Evolutionary conservation across 2,113 vertebrate species (phyloP).

Genomic region (Dasyprocta punctata): DNA sequence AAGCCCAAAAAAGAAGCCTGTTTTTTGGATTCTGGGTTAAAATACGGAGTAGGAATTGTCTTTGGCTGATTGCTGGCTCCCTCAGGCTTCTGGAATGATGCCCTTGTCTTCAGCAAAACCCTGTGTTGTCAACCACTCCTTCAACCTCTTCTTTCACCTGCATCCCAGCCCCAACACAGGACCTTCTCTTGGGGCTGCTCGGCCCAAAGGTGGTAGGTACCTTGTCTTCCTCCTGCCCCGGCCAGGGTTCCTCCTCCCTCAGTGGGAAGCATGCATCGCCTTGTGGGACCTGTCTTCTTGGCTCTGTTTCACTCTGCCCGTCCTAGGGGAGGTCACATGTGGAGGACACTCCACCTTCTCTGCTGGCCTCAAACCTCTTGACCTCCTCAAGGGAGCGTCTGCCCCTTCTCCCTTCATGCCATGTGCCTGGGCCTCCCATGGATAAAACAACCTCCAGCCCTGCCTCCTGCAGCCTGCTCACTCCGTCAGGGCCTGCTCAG

Average conservation of each 20-base stretch:
- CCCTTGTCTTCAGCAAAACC: background rate
- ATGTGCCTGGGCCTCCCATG: background rate
- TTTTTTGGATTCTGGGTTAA: background rate
- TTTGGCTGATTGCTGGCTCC: background rate
- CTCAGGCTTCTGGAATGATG: background rate
- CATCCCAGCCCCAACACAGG: rapidly evolving
- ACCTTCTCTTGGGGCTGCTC: background rate
- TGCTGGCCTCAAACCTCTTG: background rate
- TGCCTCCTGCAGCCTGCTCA: background rate
- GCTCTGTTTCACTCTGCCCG: background rate
- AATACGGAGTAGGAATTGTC: background rate
- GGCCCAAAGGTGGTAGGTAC: background rate
- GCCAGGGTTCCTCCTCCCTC: background rate
- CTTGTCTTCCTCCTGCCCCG: background rate
- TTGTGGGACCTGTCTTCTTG: background rate
- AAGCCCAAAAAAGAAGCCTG: background rate
- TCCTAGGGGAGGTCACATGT: no score
- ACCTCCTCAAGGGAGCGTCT: background rate
- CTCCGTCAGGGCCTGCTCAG: background rate
- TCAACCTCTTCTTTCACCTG: background rate
- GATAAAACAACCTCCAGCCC: rapidly evolving
- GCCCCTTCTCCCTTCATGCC: background rate
- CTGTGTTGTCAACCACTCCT: rapidly evolving
- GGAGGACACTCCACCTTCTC: background rate
- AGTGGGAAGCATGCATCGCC: background rate